Conservation (phyloP, 2,888 invertebrate genomes). For the Orthonychiurus folsomi region DNA sequence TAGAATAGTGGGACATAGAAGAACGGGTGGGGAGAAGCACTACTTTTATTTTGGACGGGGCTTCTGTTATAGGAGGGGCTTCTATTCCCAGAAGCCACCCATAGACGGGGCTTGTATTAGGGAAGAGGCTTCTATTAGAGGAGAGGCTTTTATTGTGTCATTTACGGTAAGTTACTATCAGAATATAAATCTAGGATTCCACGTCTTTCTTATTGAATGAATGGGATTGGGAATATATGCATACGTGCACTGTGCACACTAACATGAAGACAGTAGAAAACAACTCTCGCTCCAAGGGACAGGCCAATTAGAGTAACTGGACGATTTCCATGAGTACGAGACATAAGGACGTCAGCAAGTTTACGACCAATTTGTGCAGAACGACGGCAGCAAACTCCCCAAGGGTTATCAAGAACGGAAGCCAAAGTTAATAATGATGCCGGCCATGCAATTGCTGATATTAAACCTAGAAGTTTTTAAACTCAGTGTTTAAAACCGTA, state of each 20-base stretch:
- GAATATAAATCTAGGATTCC: no score
- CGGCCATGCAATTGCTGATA: constrained; percentile 58
- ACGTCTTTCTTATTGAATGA: no score
- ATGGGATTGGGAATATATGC: background rate
- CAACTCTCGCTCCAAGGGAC: constrained; percentile 58
- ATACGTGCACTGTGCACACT: constrained; percentile 15
- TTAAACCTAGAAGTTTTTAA: constrained; percentile 46
- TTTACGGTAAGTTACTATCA: no score
- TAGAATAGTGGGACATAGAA: no score
- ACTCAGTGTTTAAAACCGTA: background rate
- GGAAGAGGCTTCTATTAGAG: no score
- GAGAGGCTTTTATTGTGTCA: no score
- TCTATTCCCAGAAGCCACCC: no score
- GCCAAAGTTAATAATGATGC: constrained; percentile 53
- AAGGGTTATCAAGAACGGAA: constrained; percentile 56
- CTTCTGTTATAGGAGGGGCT: no score
- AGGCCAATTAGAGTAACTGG: constrained; percentile 59
- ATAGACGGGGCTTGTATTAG: no score
- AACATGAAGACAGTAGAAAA: constrained; percentile 56
- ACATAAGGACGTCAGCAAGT: constrained; percentile 55
- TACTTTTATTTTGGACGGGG: no score
- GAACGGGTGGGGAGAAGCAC: no score
- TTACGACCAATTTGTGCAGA: constrained; percentile 55
- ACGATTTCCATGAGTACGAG: constrained; percentile 50
- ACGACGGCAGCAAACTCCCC: constrained; percentile 55